Percentiles rank a stretch among this genome's conserved stretches.
phyloP scores from a whole-genome alignment of 1,140 invertebrate species.

The Trichoplusia ni region DNA sequence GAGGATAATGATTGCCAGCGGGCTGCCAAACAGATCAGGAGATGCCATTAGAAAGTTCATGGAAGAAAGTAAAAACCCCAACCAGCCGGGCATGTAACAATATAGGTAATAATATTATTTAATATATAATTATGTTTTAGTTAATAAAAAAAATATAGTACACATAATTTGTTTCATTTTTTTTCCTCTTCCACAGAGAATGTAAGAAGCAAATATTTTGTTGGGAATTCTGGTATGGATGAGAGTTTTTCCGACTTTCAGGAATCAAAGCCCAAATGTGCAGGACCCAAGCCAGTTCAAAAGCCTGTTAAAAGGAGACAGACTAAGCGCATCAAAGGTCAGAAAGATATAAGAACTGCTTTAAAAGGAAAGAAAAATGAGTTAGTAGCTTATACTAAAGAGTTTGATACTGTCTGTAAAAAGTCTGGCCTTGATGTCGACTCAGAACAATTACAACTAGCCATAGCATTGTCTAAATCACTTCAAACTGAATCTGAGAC shows the following conservation, averaged over 20 bases:
- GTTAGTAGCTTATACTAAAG: constrained; percentile 61
- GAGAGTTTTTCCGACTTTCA: constrained; percentile 68
- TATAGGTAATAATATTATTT: constrained; percentile 41
- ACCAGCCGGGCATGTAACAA: constrained; percentile 59
- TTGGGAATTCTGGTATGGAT: constrained; percentile 57
- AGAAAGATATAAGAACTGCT: constrained; percentile 68
- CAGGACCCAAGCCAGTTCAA: constrained; percentile 45
- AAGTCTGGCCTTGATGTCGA: constrained; percentile 76
- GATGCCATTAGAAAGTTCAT: constrained; percentile 52
- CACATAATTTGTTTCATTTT: constrained; percentile 60
- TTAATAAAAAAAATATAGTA: constrained; percentile 21
- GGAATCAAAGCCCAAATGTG: constrained; percentile 52
- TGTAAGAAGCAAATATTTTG: constrained; percentile 68
- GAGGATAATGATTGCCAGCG: constrained; percentile 62
- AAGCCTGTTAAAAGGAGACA: constrained; percentile 41
- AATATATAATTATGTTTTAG: constrained; percentile 26
- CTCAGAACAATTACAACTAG: constrained; percentile 81
- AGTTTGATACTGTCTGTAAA: constrained; percentile 71
- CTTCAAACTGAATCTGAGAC: constrained; percentile 49
- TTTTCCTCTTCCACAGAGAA: constrained; percentile 40
- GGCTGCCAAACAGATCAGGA: constrained; percentile 50
- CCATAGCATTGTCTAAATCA: constrained; percentile 82
- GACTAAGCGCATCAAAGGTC: constrained; percentile 54
- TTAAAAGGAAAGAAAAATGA: constrained; percentile 67
- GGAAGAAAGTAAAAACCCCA: constrained; percentile 51